These are phyloP conservation scores for Holothuria glaberrima DNA, from an alignment of 35 echinoderm and acorn worm genomes.

Conservation along the genomic window DNA sequence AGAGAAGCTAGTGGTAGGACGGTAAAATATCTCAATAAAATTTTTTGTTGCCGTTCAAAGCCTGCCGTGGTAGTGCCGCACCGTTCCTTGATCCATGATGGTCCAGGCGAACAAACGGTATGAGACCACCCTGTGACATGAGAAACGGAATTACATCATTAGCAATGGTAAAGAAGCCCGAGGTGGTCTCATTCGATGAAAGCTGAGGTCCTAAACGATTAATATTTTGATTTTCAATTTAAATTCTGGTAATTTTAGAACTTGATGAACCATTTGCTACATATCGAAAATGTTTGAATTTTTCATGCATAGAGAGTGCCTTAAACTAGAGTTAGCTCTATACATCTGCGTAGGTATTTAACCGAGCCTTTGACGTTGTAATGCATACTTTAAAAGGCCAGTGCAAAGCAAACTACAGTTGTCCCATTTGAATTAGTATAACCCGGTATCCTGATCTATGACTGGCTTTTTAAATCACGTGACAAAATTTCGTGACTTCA, in stretches of 20 bases:
- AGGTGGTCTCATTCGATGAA: too few species aligned
- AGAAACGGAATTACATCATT: not conserved
- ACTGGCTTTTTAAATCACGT: not conserved
- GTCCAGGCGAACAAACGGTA: not conserved
- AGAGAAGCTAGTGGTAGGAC: too few species aligned
- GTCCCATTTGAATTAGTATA: too few species aligned
- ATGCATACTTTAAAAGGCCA: too few species aligned
- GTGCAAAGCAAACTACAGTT: too few species aligned
- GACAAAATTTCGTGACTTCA: too few species aligned
- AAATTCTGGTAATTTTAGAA: not conserved
- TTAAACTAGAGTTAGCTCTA: too few species aligned
- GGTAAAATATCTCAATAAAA: not conserved
- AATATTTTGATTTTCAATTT: too few species aligned
- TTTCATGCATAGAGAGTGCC: not conserved
- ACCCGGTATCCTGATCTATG: too few species aligned
- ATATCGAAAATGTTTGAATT: not conserved
- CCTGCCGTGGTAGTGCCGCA: not conserved
- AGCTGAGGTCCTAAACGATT: too few species aligned
- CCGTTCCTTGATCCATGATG: not conserved
- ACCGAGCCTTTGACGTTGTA: not conserved
- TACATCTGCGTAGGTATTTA: not conserved
- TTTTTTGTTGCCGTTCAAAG: not conserved
- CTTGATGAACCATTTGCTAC: not conserved
- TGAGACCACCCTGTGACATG: conserved; percentile 6
- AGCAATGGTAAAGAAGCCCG: not conserved